Percentiles rank a stretch among this genome's conserved stretches.
phyloP scores from a whole-genome alignment of 2,888 invertebrate genomes.

The Acleris holmiana region DNA sequence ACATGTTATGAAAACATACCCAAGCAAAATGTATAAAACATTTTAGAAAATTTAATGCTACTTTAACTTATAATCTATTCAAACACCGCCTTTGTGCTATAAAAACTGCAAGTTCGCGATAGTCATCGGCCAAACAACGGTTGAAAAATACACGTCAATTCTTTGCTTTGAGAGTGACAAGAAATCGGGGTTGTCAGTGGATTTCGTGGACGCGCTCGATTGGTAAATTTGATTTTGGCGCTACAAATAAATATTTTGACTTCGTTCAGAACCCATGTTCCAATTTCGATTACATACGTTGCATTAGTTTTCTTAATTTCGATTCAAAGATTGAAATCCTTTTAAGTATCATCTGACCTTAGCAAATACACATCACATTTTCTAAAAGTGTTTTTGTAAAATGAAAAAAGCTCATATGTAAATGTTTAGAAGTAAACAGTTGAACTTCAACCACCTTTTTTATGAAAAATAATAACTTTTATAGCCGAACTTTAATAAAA shows the following conservation, averaged over 20 bases:
- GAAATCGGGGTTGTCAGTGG: constrained; percentile 68
- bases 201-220: constrained; percentile 71
- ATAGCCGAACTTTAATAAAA: no score
- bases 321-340: background rate
- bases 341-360: background rate
- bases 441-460: no score
- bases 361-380: no score
- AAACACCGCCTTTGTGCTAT: constrained; percentile 42
- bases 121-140: constrained; percentile 46
- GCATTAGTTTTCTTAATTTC: background rate
- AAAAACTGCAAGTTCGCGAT: constrained; percentile 49
- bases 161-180: constrained; percentile 47
- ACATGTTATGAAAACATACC: constrained; percentile 71
- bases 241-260: constrained; percentile 20
- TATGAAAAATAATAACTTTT: no score
- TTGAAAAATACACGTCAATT: constrained; percentile 68
- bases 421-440: no score
- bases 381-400: no score
- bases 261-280: background rate
- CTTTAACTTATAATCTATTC: constrained; percentile 47
- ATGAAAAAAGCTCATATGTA: no score
- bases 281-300: background rate
- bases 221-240: constrained; percentile 60
- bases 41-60: constrained; percentile 57
- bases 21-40: constrained; percentile 63